Percentiles rank a stretch among this genome's conserved stretches.
These are phyloP conservation scores for Helostoma temminkii DNA, from an alignment of 2,797 vertebrate genomes.

Conservation along the genomic window DNA sequence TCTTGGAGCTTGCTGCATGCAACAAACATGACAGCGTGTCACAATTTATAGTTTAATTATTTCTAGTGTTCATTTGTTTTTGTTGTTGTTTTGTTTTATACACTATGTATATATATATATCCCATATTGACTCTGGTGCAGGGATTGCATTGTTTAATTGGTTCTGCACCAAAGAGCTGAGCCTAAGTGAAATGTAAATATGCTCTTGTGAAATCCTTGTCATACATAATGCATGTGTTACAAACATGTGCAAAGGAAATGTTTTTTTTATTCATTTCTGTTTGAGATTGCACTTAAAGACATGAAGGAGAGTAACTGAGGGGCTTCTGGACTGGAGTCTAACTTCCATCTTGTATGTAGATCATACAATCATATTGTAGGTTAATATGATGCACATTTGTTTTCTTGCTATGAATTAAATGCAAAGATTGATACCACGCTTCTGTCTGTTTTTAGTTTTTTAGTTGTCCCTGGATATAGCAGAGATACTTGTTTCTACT, in stretches of 20 bases:
- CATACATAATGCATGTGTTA: conserved; percentile 60
- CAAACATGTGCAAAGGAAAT: conserved; percentile 41
- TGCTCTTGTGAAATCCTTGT: conserved; percentile 40
- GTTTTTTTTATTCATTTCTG: conserved; percentile 27
- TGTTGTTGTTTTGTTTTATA: neutral
- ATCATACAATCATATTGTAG: neutral
- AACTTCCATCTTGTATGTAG: neutral
- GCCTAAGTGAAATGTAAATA: conserved; percentile 59
- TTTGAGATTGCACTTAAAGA: neutral
- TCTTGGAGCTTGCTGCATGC: conserved; percentile 5
- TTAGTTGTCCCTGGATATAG: neutral
- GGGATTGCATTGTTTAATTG: conserved; percentile 49
- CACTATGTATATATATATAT: conserved; percentile 8
- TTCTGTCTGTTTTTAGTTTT: neutral
- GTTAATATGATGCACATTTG: neutral
- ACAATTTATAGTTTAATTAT: too few species aligned
- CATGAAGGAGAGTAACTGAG: conserved; percentile 5
- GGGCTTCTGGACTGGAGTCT: too few species aligned
- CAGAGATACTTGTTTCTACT: neutral
- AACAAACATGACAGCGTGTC: too few species aligned
- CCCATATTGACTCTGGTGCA: conserved; percentile 21
- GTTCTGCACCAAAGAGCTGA: conserved; percentile 66
- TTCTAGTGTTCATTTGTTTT: too few species aligned
- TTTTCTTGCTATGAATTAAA: neutral
- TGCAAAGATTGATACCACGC: neutral